Base-by-base conservation (phyloP, 2,797 vertebrate genomes). In the Cossypha dichroa region DNA sequence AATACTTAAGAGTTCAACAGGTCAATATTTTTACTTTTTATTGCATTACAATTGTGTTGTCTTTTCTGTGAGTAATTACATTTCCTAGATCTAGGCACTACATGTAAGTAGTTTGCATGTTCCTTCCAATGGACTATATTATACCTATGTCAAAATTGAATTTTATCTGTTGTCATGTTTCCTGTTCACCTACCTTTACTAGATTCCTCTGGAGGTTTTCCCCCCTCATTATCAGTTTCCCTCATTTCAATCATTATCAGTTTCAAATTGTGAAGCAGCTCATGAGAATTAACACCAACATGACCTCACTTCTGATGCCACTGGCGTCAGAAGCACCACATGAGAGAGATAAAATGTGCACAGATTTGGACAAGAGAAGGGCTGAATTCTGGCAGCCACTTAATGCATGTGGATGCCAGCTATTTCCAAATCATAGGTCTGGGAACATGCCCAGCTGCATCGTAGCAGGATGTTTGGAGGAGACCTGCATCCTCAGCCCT, bases 291-390 rank as follows among this genome's bases (percentile, higher is more conserved):
- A 88, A 13, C 68, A 82, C 5, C 46, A 62, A 17, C 22, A 14
- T 60, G 72, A 55, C 3, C 5, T 93, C 54, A 41, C 18, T 88
- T 20, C 49, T 78, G 10, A 23, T 84, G 55, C 74, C 48, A 41
- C 31, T 76, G 67, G 46, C 55, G 34, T 77, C 86, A 45, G 62
- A 43, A 85, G 17, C 43, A 69, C 48, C 15, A 28, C 28, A 10
- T 76, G 58, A 87, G 55, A 81, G 31, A 81, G 46, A 58, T 21
- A 31, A 25, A 69, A 55, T 63, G 40, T 79, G 77, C 34, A 22
- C 77, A 82, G 77, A 31, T 76, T 95, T 87, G 88, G 59, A 55
- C 43, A 82, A 59, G 74, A 89, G 80, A 92, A 87, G 55, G 80
- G 29, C 51, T 89, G 88, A 79, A 79, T 89, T 72, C 77, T 95